Evolutionary conservation across 2,113 vertebrate genomes (phyloP).

Genomic region (Lampris megalopsis): DNA sequence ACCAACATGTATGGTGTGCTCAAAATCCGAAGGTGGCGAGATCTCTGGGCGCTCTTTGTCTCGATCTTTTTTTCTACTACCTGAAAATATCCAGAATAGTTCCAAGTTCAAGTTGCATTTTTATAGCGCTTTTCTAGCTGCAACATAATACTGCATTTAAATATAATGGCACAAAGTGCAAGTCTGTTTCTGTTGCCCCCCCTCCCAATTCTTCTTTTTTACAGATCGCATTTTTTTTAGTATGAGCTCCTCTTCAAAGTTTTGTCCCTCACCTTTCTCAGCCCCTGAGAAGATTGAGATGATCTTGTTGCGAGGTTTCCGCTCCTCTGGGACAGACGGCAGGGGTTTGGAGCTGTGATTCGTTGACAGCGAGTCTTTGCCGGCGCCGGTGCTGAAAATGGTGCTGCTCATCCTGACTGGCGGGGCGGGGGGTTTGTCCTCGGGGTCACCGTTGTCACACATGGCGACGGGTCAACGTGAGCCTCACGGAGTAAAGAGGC

Average conservation of each 20-base stretch:
- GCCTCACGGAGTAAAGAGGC: slow-evolving; percentile 23
- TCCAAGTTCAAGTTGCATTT: neutral
- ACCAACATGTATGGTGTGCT: slow-evolving; percentile 97
- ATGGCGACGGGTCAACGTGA: slow-evolving; percentile 77
- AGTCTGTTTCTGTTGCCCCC: too few relatives aligned
- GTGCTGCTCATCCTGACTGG: slow-evolving; percentile 94
- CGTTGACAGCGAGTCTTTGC: slow-evolving; percentile 89
- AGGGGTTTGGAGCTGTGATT: slow-evolving; percentile 97
- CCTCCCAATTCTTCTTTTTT: too few relatives aligned
- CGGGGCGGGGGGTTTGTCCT: slow-evolving; percentile 98
- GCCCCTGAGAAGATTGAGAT: slow-evolving; percentile 94
- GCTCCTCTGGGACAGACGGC: slow-evolving; percentile 96
- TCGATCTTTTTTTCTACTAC: slow-evolving; percentile 92
- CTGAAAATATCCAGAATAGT: slow-evolving; percentile 70
- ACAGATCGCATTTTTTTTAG: too few relatives aligned
- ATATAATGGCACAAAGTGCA: too few relatives aligned
- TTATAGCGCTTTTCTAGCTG: too few relatives aligned
- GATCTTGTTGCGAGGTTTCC: slow-evolving; percentile 94
- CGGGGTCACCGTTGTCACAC: slow-evolving; percentile 96
- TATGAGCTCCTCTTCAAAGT: neutral
- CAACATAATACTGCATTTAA: too few relatives aligned
- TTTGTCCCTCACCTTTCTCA: slow-evolving; percentile 87
- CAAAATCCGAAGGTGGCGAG: slow-evolving; percentile 96
- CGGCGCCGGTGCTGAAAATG: slow-evolving; percentile 87
- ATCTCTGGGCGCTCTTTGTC: slow-evolving; percentile 97